Conservation (phyloP, 2,888 invertebrate genomes). For the Bombylius discolor region DNA sequence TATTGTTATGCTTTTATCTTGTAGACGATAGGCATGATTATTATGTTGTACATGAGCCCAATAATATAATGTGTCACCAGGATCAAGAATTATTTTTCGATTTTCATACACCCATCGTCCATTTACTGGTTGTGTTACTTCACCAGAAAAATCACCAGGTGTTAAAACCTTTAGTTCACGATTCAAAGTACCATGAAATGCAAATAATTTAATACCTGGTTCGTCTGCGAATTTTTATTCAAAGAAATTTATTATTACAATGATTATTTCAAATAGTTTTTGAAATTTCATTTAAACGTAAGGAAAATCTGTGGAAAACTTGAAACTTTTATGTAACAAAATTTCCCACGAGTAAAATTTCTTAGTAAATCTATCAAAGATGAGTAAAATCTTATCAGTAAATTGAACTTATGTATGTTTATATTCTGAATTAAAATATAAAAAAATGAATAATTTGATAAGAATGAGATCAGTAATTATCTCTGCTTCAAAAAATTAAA, state of each 20-base stretch:
- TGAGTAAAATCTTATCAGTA: too few relatives aligned
- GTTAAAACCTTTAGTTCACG: constrained; percentile 37
- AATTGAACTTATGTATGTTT: too few relatives aligned
- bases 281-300: too few relatives aligned
- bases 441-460: too few relatives aligned
- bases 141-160: constrained; percentile 42
- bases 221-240: constrained; percentile 31
- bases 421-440: too few relatives aligned
- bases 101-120: constrained; percentile 44
- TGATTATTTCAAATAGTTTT: too few relatives aligned
- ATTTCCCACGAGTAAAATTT: not conserved
- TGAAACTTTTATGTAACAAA: not conserved
- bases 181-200: constrained; percentile 53
- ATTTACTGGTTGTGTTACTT: constrained; percentile 34
- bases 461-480: too few relatives aligned
- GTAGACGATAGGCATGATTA: constrained; percentile 3
- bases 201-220: constrained; percentile 42
- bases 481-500: too few relatives aligned
- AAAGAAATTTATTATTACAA: too few relatives aligned
- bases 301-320: too few relatives aligned
- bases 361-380: too few relatives aligned
- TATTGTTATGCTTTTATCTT: constrained; percentile 1
- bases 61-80: constrained; percentile 46
- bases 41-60: constrained; percentile 47
- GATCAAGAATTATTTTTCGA: constrained; percentile 32